Evolutionary conservation across 2,113 vertebrate species (phyloP).

Genomic region (Empidonax traillii): DNA sequence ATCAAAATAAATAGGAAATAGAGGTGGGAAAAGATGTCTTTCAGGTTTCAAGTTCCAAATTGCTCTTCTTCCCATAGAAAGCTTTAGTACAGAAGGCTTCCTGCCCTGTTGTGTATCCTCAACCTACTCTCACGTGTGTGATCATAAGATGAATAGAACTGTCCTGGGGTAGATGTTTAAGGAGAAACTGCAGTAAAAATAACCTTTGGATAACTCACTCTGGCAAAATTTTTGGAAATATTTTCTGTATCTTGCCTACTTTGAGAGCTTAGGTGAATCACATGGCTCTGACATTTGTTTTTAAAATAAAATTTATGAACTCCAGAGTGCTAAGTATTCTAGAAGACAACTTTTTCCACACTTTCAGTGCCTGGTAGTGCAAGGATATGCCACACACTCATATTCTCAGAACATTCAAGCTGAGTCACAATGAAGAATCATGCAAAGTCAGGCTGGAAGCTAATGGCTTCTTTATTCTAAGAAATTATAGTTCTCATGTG

Average conservation of each 20-base stretch:
- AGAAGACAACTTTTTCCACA: background rate
- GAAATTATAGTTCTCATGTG: background rate
- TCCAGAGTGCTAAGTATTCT: background rate
- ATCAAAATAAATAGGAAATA: background rate
- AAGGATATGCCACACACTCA: background rate
- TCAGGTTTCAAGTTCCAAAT: background rate
- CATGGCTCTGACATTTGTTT: conserved; percentile 23
- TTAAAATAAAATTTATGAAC: background rate
- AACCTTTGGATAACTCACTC: background rate
- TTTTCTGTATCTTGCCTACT: conserved; percentile 1
- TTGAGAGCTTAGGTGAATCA: conserved; percentile 29
- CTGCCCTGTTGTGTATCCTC: background rate
- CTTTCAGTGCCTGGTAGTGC: background rate
- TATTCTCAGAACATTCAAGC: background rate
- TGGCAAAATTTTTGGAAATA: background rate
- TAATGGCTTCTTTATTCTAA: background rate
- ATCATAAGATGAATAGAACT: background rate
- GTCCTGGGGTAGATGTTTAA: background rate
- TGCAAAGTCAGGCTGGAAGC: background rate
- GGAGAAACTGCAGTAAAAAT: background rate
- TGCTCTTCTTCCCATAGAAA: background rate
- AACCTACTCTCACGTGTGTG: background rate
- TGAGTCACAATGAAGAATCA: background rate
- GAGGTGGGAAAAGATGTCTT: background rate
- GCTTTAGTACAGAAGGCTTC: background rate